Evolutionary conservation across 2,888 invertebrate genomes (phyloP), one percentile per base, ranked within the genome.

Genomic region (Eumerus sabulonum): DNA sequence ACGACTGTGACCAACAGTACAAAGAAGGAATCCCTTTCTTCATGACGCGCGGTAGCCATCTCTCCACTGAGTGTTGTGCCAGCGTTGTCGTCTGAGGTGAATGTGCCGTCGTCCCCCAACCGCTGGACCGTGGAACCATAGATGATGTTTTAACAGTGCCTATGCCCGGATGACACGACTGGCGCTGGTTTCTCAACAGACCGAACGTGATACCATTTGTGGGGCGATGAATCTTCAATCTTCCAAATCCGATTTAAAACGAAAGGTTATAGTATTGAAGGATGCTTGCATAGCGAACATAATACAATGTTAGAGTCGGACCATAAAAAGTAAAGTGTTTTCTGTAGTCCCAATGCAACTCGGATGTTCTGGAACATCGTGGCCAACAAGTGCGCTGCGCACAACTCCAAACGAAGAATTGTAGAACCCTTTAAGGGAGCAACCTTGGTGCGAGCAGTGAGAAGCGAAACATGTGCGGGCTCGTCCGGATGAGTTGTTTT

Each of bases 371-470:
- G 17, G 9, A 62, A 50, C 38, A 18, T 50, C 16, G n/a, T n/a
- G 7, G 62, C 62, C 12, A 62, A 48, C 12, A 62, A 11, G 48
- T 7, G n/a, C 12, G 18, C n/a, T n/a, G 16, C 12, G 2, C 16
- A 11, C 12, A 40, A 38, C 4, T 16, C 11, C 36, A 36, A 36
- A 9, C 36, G 36, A 36, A 36, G 36, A 36, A 36, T 36, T 11
- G 35, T 16, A 7, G 47, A 27, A 12, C 60, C 45, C 14, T 45
- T 44, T 14, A 60, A 3, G 1, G 60, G 35, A 11, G 47, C 44
- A 9, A 60, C 60, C 38, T 48, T 60, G 14, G 47, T 60, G 17
- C 60, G 60, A 35, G 35, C 60, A 14, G 60, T 60, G 3, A 60
- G 13, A 13, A 63, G 9, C 19, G 40, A 18, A n/a, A 19, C 13